Percentiles rank a stretch among this genome's conserved stretches.
phyloP scores from a whole-genome alignment of 2,888 invertebrate species.

The Magallana nippona region DNA sequence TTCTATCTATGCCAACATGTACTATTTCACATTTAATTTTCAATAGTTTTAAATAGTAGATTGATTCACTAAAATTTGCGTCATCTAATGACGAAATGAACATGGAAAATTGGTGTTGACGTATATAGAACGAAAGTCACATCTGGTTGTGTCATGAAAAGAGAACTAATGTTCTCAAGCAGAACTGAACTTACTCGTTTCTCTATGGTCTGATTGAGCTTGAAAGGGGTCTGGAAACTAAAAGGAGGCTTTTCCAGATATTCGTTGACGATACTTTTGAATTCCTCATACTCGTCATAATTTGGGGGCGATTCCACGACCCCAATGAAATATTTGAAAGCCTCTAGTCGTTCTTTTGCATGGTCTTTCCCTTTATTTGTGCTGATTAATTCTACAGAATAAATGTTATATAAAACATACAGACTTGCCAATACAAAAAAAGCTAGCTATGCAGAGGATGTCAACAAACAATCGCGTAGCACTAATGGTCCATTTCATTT shows the following conservation, averaged over 20 bases:
- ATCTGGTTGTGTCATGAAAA: too few relatives aligned
- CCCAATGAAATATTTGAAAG: conserved; percentile 89
- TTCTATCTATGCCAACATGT: too few relatives aligned
- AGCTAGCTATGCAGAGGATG: background rate
- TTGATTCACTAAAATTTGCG: too few relatives aligned
- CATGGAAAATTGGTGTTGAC: too few relatives aligned
- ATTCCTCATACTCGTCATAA: conserved; percentile 85
- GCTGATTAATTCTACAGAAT: background rate
- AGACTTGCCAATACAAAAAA: background rate
- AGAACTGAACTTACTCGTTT: background rate
- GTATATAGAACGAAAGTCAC: too few relatives aligned
- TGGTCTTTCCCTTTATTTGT: background rate
- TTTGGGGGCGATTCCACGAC: conserved; percentile 87
- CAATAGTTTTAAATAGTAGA: too few relatives aligned
- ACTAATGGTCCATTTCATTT: background rate
- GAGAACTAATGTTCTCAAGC: too few relatives aligned
- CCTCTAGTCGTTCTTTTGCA: conserved; percentile 79
- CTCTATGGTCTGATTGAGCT: background rate
- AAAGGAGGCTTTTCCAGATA: conserved; percentile 93
- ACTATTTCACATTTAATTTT: too few relatives aligned
- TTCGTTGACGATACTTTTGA: conserved; percentile 88
- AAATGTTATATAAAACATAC: background rate
- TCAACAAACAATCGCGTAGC: background rate
- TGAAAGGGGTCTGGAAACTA: conserved; percentile 88
- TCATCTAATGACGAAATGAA: too few relatives aligned